A percentile compares a stretch with the other conserved stretches of the same genome.
Conservation (phyloP, 2,888 invertebrate genomes). For the Stenodema calcarata region DNA sequence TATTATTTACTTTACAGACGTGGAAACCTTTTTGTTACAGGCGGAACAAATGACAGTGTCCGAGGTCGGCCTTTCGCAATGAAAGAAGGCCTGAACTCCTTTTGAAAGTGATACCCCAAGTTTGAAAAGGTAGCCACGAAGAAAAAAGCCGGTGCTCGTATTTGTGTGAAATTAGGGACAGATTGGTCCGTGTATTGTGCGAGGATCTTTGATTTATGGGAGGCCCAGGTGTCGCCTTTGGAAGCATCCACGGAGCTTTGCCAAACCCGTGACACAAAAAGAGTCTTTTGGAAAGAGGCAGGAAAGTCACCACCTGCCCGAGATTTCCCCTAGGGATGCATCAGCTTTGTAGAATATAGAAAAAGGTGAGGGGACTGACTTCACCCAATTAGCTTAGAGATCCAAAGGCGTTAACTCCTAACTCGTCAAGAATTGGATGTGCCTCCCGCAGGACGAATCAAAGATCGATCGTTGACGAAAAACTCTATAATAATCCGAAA, state of each 20-base stretch:
- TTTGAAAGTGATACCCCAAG: conserved; percentile 5
- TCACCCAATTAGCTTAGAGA: conserved; percentile 14
- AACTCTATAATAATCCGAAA: no score
- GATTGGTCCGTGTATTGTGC: conserved; percentile 29
- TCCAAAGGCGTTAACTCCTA: no score
- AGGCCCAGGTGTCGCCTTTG: conserved; percentile 13
- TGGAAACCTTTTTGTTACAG: not conserved
- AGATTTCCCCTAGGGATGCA: not conserved
- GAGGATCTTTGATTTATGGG: conserved; percentile 33
- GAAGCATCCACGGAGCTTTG: not conserved
- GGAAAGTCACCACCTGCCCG: not conserved
- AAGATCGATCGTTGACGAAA: no score
- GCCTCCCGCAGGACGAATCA: no score
- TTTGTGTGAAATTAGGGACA: conserved; percentile 49
- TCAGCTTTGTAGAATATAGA: not conserved
- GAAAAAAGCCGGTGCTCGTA: not conserved
- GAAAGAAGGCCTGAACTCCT: not conserved
- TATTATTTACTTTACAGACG: not conserved
- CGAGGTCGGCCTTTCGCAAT: not conserved
- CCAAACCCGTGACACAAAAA: not conserved
- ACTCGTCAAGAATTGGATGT: no score
- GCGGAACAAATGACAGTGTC: not conserved
- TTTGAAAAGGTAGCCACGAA: not conserved
- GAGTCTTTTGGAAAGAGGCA: not conserved
- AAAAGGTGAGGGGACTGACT: conserved; percentile 17